These are phyloP conservation scores for Todus mexicanus DNA, from an alignment of 2,797 vertebrate genomes.

Conservation along the genomic window DNA sequence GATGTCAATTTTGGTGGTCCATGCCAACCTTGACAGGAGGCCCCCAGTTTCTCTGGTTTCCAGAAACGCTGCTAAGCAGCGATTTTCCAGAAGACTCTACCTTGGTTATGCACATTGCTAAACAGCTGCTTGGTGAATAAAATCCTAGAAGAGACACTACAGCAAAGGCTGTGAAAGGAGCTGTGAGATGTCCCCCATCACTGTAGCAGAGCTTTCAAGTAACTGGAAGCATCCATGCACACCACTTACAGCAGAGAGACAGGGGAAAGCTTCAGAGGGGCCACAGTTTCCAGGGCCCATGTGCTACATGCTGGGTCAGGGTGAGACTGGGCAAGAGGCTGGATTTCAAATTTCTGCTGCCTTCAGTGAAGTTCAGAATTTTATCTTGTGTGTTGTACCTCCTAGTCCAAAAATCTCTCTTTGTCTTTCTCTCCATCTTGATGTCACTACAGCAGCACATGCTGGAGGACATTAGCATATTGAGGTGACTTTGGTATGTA, in stretches of 20 bases:
- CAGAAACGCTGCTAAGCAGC: neutral
- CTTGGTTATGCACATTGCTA: neutral
- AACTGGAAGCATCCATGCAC: accelerated
- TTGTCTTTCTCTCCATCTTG: neutral
- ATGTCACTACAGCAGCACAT: neutral
- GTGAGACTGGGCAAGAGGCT: neutral
- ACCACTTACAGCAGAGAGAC: neutral
- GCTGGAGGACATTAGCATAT: neutral
- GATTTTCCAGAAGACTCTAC: neutral
- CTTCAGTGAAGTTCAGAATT: neutral
- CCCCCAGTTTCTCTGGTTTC: neutral
- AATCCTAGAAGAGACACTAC: neutral
- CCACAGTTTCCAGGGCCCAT: neutral
- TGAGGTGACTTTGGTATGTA: neutral
- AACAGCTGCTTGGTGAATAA: neutral
- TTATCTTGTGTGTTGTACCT: neutral
- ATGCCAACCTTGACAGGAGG: neutral
- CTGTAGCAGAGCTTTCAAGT: neutral
- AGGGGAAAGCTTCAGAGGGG: neutral
- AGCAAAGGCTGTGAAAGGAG: neutral
- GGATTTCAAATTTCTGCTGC: neutral
- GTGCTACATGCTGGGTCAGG: neutral
- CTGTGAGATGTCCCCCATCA: neutral
- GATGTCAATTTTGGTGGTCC: accelerated
- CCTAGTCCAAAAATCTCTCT: neutral